Base-by-base conservation (phyloP, 2,113 vertebrate genomes). In the Scomber colias region DNA sequence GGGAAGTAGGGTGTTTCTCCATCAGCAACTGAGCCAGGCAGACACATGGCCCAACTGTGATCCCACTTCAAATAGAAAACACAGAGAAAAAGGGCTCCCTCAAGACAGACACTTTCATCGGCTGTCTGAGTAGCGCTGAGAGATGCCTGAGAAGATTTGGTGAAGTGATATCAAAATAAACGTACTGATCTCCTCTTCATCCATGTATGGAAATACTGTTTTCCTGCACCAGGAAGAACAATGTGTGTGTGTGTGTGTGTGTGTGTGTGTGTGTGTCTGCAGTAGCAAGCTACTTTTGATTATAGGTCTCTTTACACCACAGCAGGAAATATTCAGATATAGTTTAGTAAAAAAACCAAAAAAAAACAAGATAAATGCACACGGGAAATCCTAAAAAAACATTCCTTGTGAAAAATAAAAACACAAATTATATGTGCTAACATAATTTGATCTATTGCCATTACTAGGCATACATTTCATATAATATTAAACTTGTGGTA, bases 41-140 rank as follows among this genome's bases (percentile, higher is more conserved):
- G 82, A 89, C 82, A 80, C 79, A 86, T 59, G 63, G 82, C 75
- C 70, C 59, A 4, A 19, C 81, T 79, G 83, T 85, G 80, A 85
- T 90, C 79, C 77, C 40, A 77, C 87, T 87, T 91, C 83, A 90
- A 85, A 92, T 83, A 71, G 71, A 89, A 85, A 83, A 71, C 67
- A 49, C 24, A 31, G 70, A 77, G 76, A 66, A 82, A 84, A 77
- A 59, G 64, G 54, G 57, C 69, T 84, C 86, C 86, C 89, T 70
- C 31, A 77, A 87, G 86, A 51, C 82, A 60, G 21, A 76, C 19
- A 49, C 74, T 89, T 88, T 90, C 87, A 89, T 73, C 76, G 6
- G 51, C 69, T 65, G 51, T 67, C 66, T 75, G 64, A 55, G 71
- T 61, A 59, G 55, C 27, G 67, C 63, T 49, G 85, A 89, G 68